Conservation (phyloP, 2,797 vertebrate genomes). For the Natrix natrix region DNA sequence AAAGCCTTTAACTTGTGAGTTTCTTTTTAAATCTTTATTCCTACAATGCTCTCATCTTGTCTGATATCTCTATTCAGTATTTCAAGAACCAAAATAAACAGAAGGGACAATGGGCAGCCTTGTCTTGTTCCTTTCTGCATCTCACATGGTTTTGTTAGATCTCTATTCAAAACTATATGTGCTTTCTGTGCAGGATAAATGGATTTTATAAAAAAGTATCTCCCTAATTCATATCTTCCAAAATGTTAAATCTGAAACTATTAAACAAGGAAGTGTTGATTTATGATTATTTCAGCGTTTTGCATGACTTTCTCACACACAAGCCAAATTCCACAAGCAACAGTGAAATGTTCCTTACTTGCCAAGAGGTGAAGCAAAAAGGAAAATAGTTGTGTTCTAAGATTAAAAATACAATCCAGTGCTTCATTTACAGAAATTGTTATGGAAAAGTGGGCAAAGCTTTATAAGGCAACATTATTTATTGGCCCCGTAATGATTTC, state of each 20-base stretch:
- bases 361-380: accelerated
- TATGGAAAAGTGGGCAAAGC: not conserved
- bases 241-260: not conserved
- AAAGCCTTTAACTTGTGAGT: not conserved
- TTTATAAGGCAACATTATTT: not conserved
- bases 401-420: not conserved
- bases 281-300: conserved; percentile 57
- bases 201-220: not conserved
- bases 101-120: not conserved
- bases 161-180: not conserved
- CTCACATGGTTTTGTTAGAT: not conserved
- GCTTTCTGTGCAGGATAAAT: not conserved
- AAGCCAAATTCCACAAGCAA: not conserved
- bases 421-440: not conserved
- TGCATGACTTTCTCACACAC: conserved; percentile 42
- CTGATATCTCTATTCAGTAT: not conserved
- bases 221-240: not conserved
- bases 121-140: not conserved
- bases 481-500: not conserved
- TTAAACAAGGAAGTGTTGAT: conserved; percentile 31
- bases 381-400: not conserved
- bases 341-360: not conserved
- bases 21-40: not conserved
- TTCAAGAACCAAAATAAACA: not conserved
- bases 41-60: not conserved